Base-by-base conservation (phyloP, 1,140 invertebrate genomes). In the Caerostris darwini region DNA sequence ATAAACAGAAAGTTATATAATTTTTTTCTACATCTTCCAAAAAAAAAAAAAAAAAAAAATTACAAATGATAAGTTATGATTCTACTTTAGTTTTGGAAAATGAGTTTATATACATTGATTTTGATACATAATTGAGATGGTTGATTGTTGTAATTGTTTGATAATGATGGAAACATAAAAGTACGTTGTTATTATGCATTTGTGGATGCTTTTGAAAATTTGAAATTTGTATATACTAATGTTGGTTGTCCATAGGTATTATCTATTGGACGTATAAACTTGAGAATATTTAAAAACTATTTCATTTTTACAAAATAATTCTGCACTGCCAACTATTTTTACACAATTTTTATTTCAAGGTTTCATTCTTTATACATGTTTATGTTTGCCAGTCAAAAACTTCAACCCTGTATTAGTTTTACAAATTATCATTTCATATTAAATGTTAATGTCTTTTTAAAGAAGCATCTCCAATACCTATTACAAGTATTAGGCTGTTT, bases 301-400 rank as follows among this genome's bases (percentile, higher is more conserved):
- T 88, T 87, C 58, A 12, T 64, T 88, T 88, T 64, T 64, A 64
- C 19, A 53, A 88, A 88, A 64, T 19, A 50, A 53, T 88, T 88
- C 50, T 88, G 86, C 86, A 91, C 90, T 91, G 90, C 90, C 90
- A 91, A 77, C 59, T 19, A 91, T 50, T 90, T 61, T 56, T 91
- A 82, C 71, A 91, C 69, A 77, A 8, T 91, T 91, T 91, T 89
- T 61, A 64, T 89, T 81, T 59, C n/a, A 7, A 91, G 57, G 50
- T 77, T 58, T 91, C 59, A 50, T 57, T 19, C 50, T 91, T n/a
- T 58, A 54, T 91, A 19, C 64, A 54, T 88, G 86, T 67, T 64
- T n/a, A 34, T 34, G 17, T 61, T 34, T 58, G 56, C 71, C 34
- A 7, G 53, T 83, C 17, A 57, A 56, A 6, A 14, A 3, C 19